Conservation (phyloP, 1,140 invertebrate genomes). For the Capitella teleta region DNA sequence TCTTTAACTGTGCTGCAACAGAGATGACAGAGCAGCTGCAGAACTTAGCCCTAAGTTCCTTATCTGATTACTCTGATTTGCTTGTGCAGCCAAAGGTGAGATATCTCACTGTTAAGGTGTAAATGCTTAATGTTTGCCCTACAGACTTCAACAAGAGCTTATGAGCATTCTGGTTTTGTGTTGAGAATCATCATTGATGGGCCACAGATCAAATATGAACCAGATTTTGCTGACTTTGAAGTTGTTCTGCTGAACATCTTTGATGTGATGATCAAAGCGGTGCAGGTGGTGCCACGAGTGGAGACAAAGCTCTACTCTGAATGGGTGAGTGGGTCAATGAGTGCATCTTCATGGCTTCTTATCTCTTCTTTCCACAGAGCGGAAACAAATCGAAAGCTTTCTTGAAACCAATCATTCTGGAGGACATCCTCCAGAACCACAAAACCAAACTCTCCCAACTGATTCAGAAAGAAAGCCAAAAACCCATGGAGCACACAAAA, state of each 20-base stretch:
- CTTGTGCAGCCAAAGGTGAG: conserved; percentile 62
- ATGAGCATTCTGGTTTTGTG: conserved; percentile 59
- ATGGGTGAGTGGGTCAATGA: conserved; percentile 36
- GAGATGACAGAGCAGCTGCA: conserved; percentile 79
- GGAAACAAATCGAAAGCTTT: conserved; percentile 28
- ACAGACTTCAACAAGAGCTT: conserved; percentile 26
- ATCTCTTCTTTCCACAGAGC: conserved; percentile 16
- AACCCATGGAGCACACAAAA: conserved; percentile 34
- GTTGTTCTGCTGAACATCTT: conserved; percentile 59
- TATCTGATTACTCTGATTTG: conserved; percentile 65
- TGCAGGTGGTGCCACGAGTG: conserved; percentile 57
- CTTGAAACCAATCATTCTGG: conserved; percentile 36
- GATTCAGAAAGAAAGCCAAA: conserved; percentile 30
- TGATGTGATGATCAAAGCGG: conserved; percentile 59
- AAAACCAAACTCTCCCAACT: conserved; percentile 28
- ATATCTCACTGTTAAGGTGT: not conserved
- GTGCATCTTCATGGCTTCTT: too few species aligned
- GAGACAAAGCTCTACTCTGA: conserved; percentile 51
- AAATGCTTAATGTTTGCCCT: not conserved
- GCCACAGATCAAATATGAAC: conserved; percentile 62
- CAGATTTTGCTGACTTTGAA: conserved; percentile 62
- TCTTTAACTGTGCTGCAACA: conserved; percentile 72
- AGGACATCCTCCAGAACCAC: conserved; percentile 33
- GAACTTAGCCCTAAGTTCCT: conserved; percentile 63
- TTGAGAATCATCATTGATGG: conserved; percentile 58